Evolutionary conservation across 2,113 vertebrate species (phyloP).

Genomic region (Phoenicopterus ruber): DNA sequence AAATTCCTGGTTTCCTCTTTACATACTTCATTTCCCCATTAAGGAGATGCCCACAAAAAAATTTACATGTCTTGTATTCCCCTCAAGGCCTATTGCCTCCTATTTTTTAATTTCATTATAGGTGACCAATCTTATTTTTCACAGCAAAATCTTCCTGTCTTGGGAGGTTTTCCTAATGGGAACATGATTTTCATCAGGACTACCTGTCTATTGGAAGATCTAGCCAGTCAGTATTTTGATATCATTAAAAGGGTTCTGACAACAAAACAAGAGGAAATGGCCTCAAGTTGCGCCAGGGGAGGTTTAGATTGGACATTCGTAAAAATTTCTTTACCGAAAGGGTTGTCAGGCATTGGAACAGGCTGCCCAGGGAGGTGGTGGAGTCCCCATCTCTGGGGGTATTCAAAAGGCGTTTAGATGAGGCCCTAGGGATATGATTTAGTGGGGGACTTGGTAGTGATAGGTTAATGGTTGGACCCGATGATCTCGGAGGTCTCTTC

Average conservation of each 20-base stretch:
- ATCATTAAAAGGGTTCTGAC: background rate
- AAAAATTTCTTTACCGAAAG: too few relatives aligned
- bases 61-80: background rate
- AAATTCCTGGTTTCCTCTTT: background rate
- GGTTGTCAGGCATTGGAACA: too few relatives aligned
- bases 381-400: too few relatives aligned
- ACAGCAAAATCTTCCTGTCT: background rate
- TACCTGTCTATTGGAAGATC: background rate
- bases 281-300: too few relatives aligned
- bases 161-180: background rate
- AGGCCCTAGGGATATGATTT: too few relatives aligned
- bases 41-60: background rate
- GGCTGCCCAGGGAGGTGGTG: too few relatives aligned
- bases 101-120: background rate
- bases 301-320: too few relatives aligned
- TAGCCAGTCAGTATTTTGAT: background rate
- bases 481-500: too few relatives aligned
- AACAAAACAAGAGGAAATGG: too few relatives aligned
- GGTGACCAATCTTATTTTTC: background rate
- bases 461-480: too few relatives aligned
- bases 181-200: background rate
- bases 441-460: too few relatives aligned
- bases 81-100: background rate
- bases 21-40: background rate
- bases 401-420: too few relatives aligned